Evolutionary conservation across 2,888 invertebrate species (phyloP).

Genomic region (Carpatolechia fugitivella): DNA sequence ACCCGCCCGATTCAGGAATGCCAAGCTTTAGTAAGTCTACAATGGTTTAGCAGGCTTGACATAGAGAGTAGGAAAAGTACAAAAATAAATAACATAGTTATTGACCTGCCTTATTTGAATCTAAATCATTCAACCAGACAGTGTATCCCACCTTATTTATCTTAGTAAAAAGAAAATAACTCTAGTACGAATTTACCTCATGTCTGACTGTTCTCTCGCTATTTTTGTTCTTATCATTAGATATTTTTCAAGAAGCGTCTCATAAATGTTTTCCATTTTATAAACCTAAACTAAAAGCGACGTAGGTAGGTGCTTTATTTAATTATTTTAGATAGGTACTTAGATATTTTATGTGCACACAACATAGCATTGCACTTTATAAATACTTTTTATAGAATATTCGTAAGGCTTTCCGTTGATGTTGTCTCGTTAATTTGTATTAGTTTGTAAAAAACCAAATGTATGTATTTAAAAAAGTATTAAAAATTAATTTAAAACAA

Average conservation of each 20-base stretch:
- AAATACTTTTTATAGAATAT: neutral
- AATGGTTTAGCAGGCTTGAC: slow-evolving; percentile 53
- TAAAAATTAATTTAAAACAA: slow-evolving; percentile 26
- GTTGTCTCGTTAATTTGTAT: slow-evolving; percentile 38
- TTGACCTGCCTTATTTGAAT: too few relatives aligned
- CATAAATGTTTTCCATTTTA: too few relatives aligned
- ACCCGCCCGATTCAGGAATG: slow-evolving; percentile 58
- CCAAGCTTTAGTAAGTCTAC: slow-evolving; percentile 69
- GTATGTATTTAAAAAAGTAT: slow-evolving; percentile 31
- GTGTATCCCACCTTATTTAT: too few relatives aligned
- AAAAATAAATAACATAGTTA: neutral
- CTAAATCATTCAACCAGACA: too few relatives aligned
- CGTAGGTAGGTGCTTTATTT: too few relatives aligned
- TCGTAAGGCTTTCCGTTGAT: slow-evolving; percentile 42
- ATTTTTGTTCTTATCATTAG: too few relatives aligned
- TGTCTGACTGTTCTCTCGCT: too few relatives aligned
- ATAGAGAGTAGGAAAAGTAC: neutral
- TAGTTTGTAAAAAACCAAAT: slow-evolving; percentile 30
- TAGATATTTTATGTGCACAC: neutral
- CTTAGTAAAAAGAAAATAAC: too few relatives aligned
- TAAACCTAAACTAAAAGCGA: too few relatives aligned
- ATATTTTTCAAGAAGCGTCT: too few relatives aligned
- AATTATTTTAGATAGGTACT: too few relatives aligned
- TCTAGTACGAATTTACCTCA: too few relatives aligned
- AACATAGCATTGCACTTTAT: neutral